These are phyloP conservation scores for Cardiocondyla obscurior DNA, from an alignment of 1,140 invertebrate genomes.

Conservation along the genomic window DNA sequence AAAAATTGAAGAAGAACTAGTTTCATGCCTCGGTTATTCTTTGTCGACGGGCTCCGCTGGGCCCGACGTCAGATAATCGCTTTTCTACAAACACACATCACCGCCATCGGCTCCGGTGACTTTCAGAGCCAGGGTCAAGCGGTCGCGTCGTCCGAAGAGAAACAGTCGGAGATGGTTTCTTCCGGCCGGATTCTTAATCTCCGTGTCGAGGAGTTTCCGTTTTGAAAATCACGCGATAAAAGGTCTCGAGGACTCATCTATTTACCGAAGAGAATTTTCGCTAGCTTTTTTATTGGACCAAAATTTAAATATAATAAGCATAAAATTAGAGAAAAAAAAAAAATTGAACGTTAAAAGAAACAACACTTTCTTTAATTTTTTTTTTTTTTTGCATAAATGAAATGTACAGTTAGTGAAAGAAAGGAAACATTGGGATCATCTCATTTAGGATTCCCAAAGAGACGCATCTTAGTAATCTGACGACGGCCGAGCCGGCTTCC, in stretches of 20 bases:
- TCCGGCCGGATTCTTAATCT: neutral
- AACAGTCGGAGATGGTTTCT: neutral
- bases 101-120: neutral
- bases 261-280: no score
- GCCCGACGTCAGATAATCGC: neutral
- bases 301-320: no score
- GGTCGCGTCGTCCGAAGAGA: neutral
- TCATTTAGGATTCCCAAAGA: neutral
- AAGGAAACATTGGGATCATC: neutral
- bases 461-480: constrained; percentile 54
- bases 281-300: no score
- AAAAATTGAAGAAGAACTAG: neutral
- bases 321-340: neutral
- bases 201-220: no score
- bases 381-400: neutral
- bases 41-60: neutral
- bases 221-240: no score
- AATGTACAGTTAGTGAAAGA: no score
- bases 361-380: no score
- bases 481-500: constrained; percentile 40
- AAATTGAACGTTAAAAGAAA: neutral
- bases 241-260: no score
- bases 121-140: neutral
- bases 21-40: constrained; percentile 33
- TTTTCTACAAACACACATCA: neutral